Conservation (phyloP, 2,888 invertebrate genomes). For the Acanthosepion pharaonis region DNA sequence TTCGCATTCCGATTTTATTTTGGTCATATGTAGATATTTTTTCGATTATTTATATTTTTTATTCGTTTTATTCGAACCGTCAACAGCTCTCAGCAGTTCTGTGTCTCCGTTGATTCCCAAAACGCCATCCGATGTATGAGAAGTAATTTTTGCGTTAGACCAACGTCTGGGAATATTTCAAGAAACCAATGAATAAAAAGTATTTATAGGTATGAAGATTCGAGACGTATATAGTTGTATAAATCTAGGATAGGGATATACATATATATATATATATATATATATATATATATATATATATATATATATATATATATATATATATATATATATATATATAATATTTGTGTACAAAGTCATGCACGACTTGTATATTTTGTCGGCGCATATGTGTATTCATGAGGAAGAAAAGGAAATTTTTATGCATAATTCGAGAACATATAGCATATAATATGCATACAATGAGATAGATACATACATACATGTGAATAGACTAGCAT, state of each 20-base stretch:
- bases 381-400: not conserved
- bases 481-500: not conserved
- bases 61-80: not conserved
- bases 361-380: not conserved
- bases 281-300: not conserved
- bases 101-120: not conserved
- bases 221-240: not conserved
- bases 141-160: constrained; percentile 2
- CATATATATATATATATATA: not conserved
- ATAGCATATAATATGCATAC: too few species aligned
- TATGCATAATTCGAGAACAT: not conserved
- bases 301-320: not conserved
- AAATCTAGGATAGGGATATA: not conserved
- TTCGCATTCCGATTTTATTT: not conserved
- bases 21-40: not conserved
- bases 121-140: not conserved
- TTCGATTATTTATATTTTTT: not conserved
- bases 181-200: not conserved
- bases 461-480: not conserved
- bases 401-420: not conserved
- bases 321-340: not conserved
- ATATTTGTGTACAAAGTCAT: not conserved
- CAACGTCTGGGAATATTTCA: constrained; percentile 5
- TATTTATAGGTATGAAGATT: not conserved
- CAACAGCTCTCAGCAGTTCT: not conserved